Evolutionary conservation across 2,113 vertebrate genomes (phyloP).

Genomic region (Xerus inauris): DNA sequence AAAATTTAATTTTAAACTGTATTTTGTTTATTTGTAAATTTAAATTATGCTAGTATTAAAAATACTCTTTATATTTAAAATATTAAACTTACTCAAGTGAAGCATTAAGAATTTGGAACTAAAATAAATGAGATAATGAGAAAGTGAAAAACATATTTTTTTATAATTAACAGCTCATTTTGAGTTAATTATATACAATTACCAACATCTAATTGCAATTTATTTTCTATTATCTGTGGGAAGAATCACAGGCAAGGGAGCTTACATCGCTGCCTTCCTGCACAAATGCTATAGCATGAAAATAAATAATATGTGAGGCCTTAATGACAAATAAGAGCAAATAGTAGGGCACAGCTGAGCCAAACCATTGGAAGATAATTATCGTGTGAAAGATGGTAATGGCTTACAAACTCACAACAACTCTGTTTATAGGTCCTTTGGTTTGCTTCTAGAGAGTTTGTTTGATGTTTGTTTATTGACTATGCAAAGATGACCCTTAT

Average conservation of each 20-base stretch:
- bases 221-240: slow-evolving; percentile 87
- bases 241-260: slow-evolving; percentile 85
- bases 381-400: slow-evolving; percentile 82
- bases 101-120: slow-evolving; percentile 81
- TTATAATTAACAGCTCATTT: slow-evolving; percentile 89
- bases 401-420: slow-evolving; percentile 80
- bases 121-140: slow-evolving; percentile 88
- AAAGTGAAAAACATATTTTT: slow-evolving; percentile 85
- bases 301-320: slow-evolving; percentile 81
- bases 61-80: slow-evolving; percentile 82
- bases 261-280: slow-evolving; percentile 78
- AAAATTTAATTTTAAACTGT: slow-evolving; percentile 82
- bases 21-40: slow-evolving; percentile 77
- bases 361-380: slow-evolving; percentile 84
- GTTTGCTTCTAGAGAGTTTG: slow-evolving; percentile 16
- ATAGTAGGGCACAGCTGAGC: slow-evolving; percentile 82
- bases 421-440: slow-evolving; percentile 75
- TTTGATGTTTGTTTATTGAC: slow-evolving; percentile 59
- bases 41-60: slow-evolving; percentile 79
- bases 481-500: slow-evolving; percentile 67
- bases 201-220: slow-evolving; percentile 89
- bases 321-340: slow-evolving; percentile 85
- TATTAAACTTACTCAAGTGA: slow-evolving; percentile 82
- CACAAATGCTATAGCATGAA: slow-evolving; percentile 81
- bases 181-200: slow-evolving; percentile 90